Evolutionary conservation across 2,113 vertebrate species (phyloP).

Genomic region (Phycodurus eques): DNA sequence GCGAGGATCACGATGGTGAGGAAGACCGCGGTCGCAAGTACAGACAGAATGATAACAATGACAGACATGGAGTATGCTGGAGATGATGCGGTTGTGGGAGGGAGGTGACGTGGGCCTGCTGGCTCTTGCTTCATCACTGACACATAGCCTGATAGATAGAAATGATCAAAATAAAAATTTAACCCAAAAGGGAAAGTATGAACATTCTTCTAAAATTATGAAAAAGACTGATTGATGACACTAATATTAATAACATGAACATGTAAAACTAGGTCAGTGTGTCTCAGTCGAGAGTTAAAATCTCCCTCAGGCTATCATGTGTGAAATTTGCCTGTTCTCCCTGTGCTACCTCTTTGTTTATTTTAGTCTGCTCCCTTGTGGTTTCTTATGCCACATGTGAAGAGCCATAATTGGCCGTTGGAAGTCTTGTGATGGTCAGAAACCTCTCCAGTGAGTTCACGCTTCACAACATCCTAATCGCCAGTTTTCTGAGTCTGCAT

Average conservation of each 20-base stretch:
- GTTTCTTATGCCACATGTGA: too few relatives aligned
- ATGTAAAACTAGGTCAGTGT: background rate
- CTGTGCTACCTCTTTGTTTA: too few relatives aligned
- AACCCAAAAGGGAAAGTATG: background rate
- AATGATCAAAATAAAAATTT: background rate
- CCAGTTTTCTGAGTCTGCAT: background rate
- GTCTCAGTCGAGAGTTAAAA: background rate
- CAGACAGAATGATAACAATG: constrained; percentile 83
- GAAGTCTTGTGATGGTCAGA: background rate
- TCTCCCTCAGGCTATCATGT: too few relatives aligned
- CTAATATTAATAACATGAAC: background rate
- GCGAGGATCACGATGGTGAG: constrained; percentile 74
- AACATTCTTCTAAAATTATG: background rate
- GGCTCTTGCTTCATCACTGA: constrained; percentile 65
- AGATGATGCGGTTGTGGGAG: constrained; percentile 68
- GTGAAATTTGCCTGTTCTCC: too few relatives aligned
- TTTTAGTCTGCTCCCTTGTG: too few relatives aligned
- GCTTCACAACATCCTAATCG: background rate
- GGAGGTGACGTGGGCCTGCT: constrained; percentile 64
- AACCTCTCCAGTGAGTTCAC: background rate
- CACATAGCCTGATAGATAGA: constrained; percentile 22
- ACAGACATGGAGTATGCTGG: constrained; percentile 89
- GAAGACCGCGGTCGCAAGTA: constrained; percentile 76
- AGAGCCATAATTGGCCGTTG: too few relatives aligned
- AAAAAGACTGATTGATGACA: background rate